Base-by-base conservation (phyloP, 2,888 invertebrate species). In the Formica aserva region DNA sequence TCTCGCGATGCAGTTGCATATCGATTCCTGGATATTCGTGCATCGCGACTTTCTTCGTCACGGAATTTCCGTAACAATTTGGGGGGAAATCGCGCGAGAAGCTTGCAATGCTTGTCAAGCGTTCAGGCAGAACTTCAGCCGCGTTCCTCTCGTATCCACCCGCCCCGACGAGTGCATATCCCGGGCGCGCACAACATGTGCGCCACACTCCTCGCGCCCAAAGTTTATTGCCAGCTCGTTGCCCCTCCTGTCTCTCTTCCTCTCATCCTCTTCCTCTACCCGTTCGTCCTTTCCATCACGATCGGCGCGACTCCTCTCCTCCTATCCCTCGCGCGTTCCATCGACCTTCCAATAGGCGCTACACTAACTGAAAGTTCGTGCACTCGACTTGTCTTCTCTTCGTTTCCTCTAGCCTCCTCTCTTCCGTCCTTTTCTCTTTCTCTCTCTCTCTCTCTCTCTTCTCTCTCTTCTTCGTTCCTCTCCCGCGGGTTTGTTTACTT, bases 121-220 rank as follows among this genome's bases (percentile, higher is more conserved):
- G 48, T 74, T 84, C 77, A 69, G 55, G 76, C 80, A 45, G 41
- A 69, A 67, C 60, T 77, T 41, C 26, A 55, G 29, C 38, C 67
- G 41, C 74, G 78, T 83, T 72, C 66, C 57, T 82, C 85, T 67
- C 83, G 38, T 45, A 77, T 65, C 84, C 85, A 72, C 71, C 83
- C 85, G 83, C 72, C 87, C 72, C 87, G 57, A 52, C 86, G 63
- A 89, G 78, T 83, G 85, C 86, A 80, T 88, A 88, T 88, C 85
- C 87, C 85, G 86, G 80, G 82, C 86, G 92, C 91, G 48, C 18
- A 48, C 45, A 48, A 93, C 93, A 93, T 93, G 93, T 92, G 93
- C 89, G 88, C 91, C 92, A 92, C 93, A 93, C 93, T 92, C 92
- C 91, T 92, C 91, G 91, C 82, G 91, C 87, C 78, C 87, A 90